Evolutionary conservation across 2,113 vertebrate species (phyloP).

Genomic region (Propithecus coquereli): DNA sequence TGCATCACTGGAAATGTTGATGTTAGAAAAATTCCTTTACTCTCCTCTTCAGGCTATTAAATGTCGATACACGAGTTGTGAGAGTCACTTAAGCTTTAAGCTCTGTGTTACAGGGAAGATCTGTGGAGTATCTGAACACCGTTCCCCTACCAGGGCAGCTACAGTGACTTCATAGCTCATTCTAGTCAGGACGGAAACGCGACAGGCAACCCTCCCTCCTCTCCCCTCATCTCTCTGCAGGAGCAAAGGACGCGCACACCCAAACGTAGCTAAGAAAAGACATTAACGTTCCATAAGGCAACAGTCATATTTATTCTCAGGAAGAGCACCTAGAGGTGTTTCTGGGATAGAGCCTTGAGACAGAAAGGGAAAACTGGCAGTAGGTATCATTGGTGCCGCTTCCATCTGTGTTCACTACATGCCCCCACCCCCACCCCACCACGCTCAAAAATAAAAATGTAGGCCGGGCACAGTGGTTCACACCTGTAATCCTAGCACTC

Average conservation of each 20-base stretch:
- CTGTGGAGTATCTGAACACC: not conserved
- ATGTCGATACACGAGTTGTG: not conserved
- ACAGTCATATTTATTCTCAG: not conserved
- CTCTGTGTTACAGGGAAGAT: not conserved
- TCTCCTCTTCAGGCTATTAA: not conserved
- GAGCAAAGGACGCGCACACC: not conserved
- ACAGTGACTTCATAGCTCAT: not conserved
- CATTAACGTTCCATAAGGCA: not conserved
- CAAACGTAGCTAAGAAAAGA: not conserved
- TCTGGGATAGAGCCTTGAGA: not conserved
- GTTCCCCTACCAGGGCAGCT: not conserved
- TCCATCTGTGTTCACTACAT: not conserved
- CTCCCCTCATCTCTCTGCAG: not conserved
- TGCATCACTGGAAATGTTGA: not conserved
- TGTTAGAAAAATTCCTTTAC: not conserved
- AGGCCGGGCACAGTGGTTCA: too few relatives aligned
- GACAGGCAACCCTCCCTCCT: not conserved
- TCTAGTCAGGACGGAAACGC: not conserved
- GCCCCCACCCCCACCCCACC: too few relatives aligned
- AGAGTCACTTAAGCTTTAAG: not conserved
- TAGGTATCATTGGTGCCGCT: not conserved
- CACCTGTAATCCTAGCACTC: too few relatives aligned
- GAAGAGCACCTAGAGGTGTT: not conserved
- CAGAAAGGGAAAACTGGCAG: not conserved
- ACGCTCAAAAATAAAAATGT: not conserved